Evolutionary conservation across 2,113 vertebrate genomes (phyloP).

Genomic region (Toxotes chatareus): DNA sequence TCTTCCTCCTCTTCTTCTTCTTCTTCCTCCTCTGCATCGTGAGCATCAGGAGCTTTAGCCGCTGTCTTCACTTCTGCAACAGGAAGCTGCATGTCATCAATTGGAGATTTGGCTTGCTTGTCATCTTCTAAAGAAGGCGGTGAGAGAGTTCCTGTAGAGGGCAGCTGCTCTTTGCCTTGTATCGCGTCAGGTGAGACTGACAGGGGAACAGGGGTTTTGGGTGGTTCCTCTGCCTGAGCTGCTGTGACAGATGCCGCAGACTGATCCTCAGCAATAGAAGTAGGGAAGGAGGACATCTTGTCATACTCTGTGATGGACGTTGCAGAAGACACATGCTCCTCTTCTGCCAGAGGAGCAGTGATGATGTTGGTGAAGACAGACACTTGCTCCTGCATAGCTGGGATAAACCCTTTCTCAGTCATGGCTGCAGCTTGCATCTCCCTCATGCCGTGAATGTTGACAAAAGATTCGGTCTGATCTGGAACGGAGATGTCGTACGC

Average conservation of each 20-base stretch:
- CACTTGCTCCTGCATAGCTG: constrained; percentile 86
- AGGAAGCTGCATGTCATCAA: constrained; percentile 87
- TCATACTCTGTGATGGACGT: constrained; percentile 98
- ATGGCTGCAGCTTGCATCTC: constrained; percentile 81
- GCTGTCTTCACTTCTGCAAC: constrained; percentile 81
- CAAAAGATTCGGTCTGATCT: constrained; percentile 89
- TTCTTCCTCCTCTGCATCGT: constrained; percentile 84
- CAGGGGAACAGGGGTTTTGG: constrained; percentile 88
- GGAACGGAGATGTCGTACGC: constrained; percentile 91
- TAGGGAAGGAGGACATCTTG: constrained; percentile 95
- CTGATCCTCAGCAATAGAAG: constrained; percentile 95
- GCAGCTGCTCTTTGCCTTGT: constrained; percentile 89
- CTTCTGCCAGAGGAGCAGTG: constrained; percentile 95
- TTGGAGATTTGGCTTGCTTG: constrained; percentile 92
- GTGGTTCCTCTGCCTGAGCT: constrained; percentile 91
- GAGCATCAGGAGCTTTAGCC: constrained; percentile 69
- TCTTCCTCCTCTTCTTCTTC: constrained; percentile 87
- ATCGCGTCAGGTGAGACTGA: constrained; percentile 86
- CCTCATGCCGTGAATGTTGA: constrained; percentile 87
- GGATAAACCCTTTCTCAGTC: constrained; percentile 84
- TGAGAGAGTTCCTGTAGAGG: constrained; percentile 93
- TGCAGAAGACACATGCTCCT: constrained; percentile 97
- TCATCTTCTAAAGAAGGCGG: constrained; percentile 97
- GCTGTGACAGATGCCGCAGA: constrained; percentile 91
- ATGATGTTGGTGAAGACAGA: constrained; percentile 92